Evolutionary conservation across 2,888 invertebrate genomes (phyloP), one percentile per base, ranked within the genome.

Genomic region (Melieria omissa): DNA sequence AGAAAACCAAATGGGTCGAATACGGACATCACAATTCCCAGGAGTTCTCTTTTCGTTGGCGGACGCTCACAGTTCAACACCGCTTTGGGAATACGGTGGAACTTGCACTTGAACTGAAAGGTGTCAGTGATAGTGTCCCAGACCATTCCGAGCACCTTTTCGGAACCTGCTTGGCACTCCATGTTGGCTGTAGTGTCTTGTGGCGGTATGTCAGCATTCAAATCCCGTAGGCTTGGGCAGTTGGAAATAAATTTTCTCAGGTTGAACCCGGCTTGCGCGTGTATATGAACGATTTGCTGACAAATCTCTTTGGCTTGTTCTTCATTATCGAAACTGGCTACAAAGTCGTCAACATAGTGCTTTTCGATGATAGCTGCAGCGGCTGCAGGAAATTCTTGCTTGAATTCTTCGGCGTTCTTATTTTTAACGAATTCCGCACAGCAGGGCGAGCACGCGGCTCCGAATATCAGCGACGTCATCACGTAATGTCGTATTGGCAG

Each of bases 401-500:
- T 60, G 52, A 68, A 65, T 47, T 55, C 47, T 29, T 54, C 57
- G 41, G 68, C 76, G 42, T 70, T 73, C 10, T 49, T 14, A 60
- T 74, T 74, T 64, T 78, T 77, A 5, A 78, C 68, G 57, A 65
- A 77, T 65, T 79, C 77, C 5, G 77, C 77, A 64, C 68, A 72
- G 29, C 74, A 71, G n/a, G 76, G 76, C 0, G 76, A 77, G 65
- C 74, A 78, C 5, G 73, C 69, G 4, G 78, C 79, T 10, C 77
- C 78, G 65, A 79, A 79, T 8, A 74, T 79, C 76, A 79, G 75
- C 5, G 75, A 74, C 0, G 64, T 42, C 77, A 78, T 78, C 16
- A 67, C 60, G 49, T 72, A 46, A n/a, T 64, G 47, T 61, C 65
- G 64, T 62, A 49, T 42, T 65, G 14, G 44, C 46, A 58, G 61